Evolutionary conservation across 2,888 invertebrate genomes (phyloP), one percentile per base, ranked within the genome.

Genomic region (Arctia plantaginis): DNA sequence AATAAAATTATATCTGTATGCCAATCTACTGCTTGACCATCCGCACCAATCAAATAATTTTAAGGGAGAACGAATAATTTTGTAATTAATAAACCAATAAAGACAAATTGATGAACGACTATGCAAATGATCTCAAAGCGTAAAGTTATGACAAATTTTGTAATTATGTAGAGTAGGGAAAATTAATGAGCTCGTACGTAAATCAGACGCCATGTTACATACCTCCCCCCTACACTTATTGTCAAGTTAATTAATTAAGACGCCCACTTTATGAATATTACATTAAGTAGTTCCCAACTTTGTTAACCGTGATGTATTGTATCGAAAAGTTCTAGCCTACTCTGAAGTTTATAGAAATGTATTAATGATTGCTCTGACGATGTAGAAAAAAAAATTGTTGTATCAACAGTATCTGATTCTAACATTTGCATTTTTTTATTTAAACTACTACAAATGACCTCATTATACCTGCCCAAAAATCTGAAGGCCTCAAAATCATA

Each of bases 121-220:
- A 69, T 68, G 47, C 35, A 70, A 85, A 82, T 71, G 35, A 77
- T 66, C 66, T 72, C 71, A 76, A 78, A 75, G 41, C 30, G 59
- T 65, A 51, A 83, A 78, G 75, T 80, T 85, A 74, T 70, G 84
- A 78, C 77, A 81, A 83, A 81, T 83, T 75, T 62, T 33, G 35
- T 62, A 73, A 78, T 76, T 78, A 74, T 74, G 75, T 74, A 82
- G 75, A 80, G 74, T 73, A 71, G 41, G 71, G n/a, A 41, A 47
- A 76, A 85, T 83, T 84, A 80, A 82, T 84, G 76, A 74, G 69
- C 76, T 80, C 73, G 66, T 81, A 74, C 69, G 65, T 75, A 69
- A 68, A 75, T 75, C 65, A 74, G 33, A 23, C 47, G 62, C 67
- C 71, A 71, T 71, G 64, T 71, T 62, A 71, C 47, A 64, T 39